These are phyloP conservation scores for Herminia tarsipennalis DNA, from an alignment of 2,888 invertebrate genomes.

Conservation along the genomic window DNA sequence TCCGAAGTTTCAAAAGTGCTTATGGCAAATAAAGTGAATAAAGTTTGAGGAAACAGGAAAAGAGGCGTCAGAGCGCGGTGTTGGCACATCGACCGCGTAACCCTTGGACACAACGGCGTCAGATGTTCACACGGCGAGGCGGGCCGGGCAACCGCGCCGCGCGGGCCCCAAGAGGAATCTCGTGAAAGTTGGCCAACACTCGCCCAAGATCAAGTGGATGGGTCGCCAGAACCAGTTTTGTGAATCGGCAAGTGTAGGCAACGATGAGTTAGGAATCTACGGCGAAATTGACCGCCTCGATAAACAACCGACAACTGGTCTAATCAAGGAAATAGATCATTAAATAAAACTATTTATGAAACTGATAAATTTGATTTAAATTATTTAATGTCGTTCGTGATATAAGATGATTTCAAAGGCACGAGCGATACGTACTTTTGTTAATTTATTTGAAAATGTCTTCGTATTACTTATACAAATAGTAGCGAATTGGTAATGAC, in stretches of 20 bases:
- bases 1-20: slow-evolving; percentile 32
- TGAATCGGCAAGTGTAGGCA: slow-evolving; percentile 75
- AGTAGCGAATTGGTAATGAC: slow-evolving; percentile 22
- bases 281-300: slow-evolving; percentile 38
- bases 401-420: slow-evolving; percentile 14
- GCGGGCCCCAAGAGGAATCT: slow-evolving; percentile 73
- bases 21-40: slow-evolving; percentile 33
- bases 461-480: slow-evolving; percentile 13
- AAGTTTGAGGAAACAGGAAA: slow-evolving; percentile 37
- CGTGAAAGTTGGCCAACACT: slow-evolving; percentile 81
- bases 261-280: slow-evolving; percentile 51
- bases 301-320: slow-evolving; percentile 37
- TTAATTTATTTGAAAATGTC: slow-evolving; percentile 26
- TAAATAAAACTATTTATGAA: slow-evolving; percentile 40
- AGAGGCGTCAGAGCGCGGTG: slow-evolving; percentile 18
- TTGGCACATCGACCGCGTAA: slow-evolving; percentile 34
- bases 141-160: slow-evolving; percentile 18
- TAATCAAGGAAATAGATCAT: slow-evolving; percentile 43
- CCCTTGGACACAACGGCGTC: slow-evolving; percentile 43
- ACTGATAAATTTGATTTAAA: slow-evolving; percentile 36
- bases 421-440: slow-evolving; percentile 4
- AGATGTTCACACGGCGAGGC: slow-evolving; percentile 57
- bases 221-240: slow-evolving; percentile 69
- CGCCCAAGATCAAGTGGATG: slow-evolving; percentile 75
- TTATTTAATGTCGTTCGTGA: slow-evolving; percentile 30